Evolutionary conservation across 2,797 vertebrate genomes (phyloP).

Genomic region (Erethizon dorsatum): DNA sequence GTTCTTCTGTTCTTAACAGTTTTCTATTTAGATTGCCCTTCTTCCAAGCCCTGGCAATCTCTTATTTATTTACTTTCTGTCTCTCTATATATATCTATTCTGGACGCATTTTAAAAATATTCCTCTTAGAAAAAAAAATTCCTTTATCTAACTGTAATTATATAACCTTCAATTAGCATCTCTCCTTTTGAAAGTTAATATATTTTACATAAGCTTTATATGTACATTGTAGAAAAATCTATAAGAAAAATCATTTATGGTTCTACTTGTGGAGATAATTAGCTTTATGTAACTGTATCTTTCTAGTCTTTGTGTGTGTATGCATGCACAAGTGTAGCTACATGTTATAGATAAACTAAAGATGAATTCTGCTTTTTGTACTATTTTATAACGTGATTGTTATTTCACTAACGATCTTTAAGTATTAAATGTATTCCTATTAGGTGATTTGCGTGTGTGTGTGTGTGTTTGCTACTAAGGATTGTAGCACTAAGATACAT

Average conservation of each 20-base stretch:
- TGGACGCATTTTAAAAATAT: background rate
- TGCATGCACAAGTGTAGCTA: background rate
- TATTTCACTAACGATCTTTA: constrained; percentile 2
- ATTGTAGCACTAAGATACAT: background rate
- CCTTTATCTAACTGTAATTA: background rate
- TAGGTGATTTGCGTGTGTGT: background rate
- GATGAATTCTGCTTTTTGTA: background rate
- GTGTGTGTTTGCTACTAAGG: no score
- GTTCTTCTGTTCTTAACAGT: background rate
- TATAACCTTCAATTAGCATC: background rate
- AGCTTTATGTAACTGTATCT: constrained; percentile 40
- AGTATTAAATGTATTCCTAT: background rate
- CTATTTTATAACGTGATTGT: background rate
- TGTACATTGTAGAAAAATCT: background rate
- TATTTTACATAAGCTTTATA: background rate
- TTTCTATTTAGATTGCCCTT: background rate
- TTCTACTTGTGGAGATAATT: background rate
- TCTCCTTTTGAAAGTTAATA: background rate
- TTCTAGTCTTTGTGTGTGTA: constrained; percentile 23
- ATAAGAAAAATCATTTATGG: background rate
- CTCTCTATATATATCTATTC: background rate
- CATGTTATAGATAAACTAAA: background rate
- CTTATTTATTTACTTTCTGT: background rate
- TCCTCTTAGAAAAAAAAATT: background rate
- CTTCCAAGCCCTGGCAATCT: background rate